Evolutionary conservation across 2,888 invertebrate species (phyloP).

Genomic region (Ditula angustiorana): DNA sequence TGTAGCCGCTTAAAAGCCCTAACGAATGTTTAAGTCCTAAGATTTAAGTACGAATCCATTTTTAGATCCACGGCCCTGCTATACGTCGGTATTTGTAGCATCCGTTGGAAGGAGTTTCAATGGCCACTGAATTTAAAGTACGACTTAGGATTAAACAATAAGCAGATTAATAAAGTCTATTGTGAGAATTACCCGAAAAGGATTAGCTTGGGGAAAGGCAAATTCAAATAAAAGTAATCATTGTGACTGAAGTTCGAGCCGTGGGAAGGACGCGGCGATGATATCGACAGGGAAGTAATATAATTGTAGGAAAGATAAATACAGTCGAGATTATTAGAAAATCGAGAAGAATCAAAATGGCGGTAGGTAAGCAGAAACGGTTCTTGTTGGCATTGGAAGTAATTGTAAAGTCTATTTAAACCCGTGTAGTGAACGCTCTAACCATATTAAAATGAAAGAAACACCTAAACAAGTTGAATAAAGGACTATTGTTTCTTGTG

Average conservation of each 20-base stretch:
- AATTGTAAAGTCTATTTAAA: too few relatives aligned
- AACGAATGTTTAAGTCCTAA: background rate
- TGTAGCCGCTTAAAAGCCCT: background rate
- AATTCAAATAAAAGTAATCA: constrained; percentile 15
- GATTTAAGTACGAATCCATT: background rate
- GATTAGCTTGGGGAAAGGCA: background rate
- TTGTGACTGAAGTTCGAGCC: constrained; percentile 3
- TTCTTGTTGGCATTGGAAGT: background rate
- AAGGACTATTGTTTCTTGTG: too few relatives aligned
- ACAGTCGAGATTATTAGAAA: background rate
- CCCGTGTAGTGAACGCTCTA: too few relatives aligned
- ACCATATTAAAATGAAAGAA: too few relatives aligned
- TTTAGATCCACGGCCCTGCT: background rate
- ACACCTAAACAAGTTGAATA: too few relatives aligned
- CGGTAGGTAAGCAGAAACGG: background rate
- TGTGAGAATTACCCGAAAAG: constrained; percentile 11
- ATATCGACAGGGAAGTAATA: constrained; percentile 3
- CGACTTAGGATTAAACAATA: constrained; percentile 26
- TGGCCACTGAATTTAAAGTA: constrained; percentile 23
- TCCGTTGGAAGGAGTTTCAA: constrained; percentile 18
- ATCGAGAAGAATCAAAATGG: background rate
- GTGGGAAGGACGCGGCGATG: background rate
- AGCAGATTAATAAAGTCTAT: constrained; percentile 32
- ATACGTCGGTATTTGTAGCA: constrained; percentile 5
- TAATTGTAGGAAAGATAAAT: background rate